Conservation (phyloP, 2,113 vertebrate genomes). For the Sebastes fasciatus region DNA sequence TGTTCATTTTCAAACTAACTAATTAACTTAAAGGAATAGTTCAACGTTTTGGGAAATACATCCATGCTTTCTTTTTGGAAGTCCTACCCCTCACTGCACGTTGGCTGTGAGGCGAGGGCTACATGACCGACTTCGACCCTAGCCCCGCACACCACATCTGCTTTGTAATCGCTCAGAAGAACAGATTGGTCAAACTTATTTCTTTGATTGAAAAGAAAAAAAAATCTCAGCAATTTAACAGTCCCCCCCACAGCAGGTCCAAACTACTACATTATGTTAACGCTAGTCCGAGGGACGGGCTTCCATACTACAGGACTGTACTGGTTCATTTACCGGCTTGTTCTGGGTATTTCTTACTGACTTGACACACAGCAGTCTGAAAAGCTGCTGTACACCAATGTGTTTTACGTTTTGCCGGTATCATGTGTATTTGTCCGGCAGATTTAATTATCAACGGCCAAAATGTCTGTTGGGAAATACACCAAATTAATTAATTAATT, state of each 20-base stretch:
- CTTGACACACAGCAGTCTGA: background rate
- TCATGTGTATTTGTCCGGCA: no score
- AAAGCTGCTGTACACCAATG: background rate
- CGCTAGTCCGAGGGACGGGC: background rate
- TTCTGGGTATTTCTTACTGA: background rate
- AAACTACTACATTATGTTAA: background rate
- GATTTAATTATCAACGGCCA: no score
- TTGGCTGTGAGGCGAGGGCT: background rate
- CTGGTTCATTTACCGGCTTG: background rate
- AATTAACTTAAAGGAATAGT: background rate
- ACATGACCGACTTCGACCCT: background rate
- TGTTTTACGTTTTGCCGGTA: background rate
- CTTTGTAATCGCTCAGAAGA: no score
- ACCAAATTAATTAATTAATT: no score
- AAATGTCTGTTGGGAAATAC: no score
- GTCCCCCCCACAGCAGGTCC: background rate
- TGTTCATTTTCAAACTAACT: background rate
- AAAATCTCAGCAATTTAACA: background rate
- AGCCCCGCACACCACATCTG: no score
- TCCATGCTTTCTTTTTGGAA: background rate
- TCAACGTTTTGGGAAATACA: background rate
- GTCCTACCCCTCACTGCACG: background rate
- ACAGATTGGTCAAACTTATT: no score
- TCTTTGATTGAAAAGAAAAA: background rate
- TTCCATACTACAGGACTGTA: background rate